phyloP scores from a whole-genome alignment of 2,888 invertebrate species.

The Oxycera nigricornis region DNA sequence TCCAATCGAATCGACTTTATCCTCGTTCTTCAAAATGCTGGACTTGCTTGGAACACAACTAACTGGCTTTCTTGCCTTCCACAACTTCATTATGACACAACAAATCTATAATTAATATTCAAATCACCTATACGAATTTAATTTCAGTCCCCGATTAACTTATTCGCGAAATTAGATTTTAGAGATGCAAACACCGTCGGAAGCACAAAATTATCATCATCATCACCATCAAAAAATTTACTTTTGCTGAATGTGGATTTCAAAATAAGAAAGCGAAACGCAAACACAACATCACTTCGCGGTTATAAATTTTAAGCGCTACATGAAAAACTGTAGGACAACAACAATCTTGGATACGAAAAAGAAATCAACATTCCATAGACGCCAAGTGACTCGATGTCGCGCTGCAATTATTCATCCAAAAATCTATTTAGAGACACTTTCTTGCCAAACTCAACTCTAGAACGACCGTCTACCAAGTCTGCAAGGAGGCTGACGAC shows the following conservation, averaged over 20 bases:
- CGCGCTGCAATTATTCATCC: conserved; percentile 38
- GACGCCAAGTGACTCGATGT: conserved; percentile 34
- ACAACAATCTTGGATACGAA: conserved; percentile 3
- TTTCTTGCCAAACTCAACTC: conserved; percentile 29
- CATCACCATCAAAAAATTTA: conserved; percentile 8
- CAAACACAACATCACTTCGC: too few relatives aligned
- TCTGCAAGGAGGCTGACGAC: not conserved
- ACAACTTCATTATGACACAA: conserved; percentile 58
- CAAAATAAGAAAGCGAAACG: conserved; percentile 3
- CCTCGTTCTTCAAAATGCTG: conserved; percentile 46
- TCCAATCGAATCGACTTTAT: conserved; percentile 53
- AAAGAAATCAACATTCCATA: conserved; percentile 26
- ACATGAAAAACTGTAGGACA: conserved; percentile 9
- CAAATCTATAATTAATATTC: not conserved
- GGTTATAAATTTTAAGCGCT: conserved; percentile 4
- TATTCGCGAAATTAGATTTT: not conserved
- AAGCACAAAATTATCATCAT: conserved; percentile 3
- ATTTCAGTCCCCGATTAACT: not conserved
- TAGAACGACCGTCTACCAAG: not conserved
- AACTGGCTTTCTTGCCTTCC: conserved; percentile 62
- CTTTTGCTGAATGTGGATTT: not conserved
- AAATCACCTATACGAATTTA: not conserved
- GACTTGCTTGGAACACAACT: conserved; percentile 61
- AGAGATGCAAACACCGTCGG: not conserved
- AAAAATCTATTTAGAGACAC: conserved; percentile 36